Evolutionary conservation across 2,797 vertebrate species (phyloP), one percentile per base, ranked within the genome.

Genomic region (Amazonetta brasiliensis): DNA sequence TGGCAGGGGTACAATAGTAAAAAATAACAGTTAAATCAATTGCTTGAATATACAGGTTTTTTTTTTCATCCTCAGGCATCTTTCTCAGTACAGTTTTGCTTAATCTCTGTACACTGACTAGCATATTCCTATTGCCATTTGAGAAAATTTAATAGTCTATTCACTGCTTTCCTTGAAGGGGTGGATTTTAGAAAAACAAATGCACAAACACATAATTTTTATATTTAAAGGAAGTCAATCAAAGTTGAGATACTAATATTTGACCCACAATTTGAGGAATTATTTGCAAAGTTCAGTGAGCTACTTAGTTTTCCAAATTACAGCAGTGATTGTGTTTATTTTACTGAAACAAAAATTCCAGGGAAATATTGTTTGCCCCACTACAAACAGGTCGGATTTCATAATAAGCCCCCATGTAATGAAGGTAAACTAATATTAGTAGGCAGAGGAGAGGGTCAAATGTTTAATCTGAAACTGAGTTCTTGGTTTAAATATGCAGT

Each of bases 11-110:
- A 91, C 58, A 93, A 69, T 58, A 48, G 86, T 93, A 85, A 94
- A 93, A 88, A 90, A 92, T 35, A 92, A 58, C 76, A 80, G 85
- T 64, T 71, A 86, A 94, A 96, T 96, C 93, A 92, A 90, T 95
- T 92, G 90, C 92, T 87, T 87, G 81, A 30, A 91, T 92, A 87
- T 95, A 92, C 86, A 87, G 89, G 39, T 2, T 26, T 92, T 97
- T 97, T 95, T 48, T 25, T 50, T 95, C 93, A 93, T 60, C 46
- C 60, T 91, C 77, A 44, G 64, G 48, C 78, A 89, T 89, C 90
- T 89, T 89, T 89, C 84, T 89, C 81, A 93, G 71, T 55, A 46
- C 7, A 55, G 68, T 81, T 92, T 84, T 91, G 78, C 78, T 93
- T 90, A 86, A 72, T 77, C 75, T 66, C 59, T 90, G 37, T 78